Base-by-base conservation (phyloP, 2,113 vertebrate species). In the Carlito syrichta region DNA sequence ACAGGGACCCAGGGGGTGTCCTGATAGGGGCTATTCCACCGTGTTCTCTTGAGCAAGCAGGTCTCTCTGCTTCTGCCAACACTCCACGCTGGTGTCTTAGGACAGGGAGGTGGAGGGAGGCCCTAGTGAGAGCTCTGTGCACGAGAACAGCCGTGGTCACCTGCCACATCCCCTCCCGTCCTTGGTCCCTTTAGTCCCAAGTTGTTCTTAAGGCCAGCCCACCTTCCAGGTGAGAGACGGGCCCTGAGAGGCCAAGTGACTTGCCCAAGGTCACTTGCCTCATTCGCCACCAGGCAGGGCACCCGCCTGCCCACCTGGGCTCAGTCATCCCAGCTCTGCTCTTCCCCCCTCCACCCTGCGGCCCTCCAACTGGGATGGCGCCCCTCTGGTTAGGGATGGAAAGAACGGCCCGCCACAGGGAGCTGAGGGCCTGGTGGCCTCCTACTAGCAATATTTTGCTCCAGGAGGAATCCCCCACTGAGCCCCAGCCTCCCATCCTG, bases 401-500 rank as follows among this genome's bases (percentile, higher is more conserved):
- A 78, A 63, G 58, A 50, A 73, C 32, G 66, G 56, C 30, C 27
- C 5, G 5, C 78, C 0, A 0, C 38, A 45, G 73, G 68, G 63
- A 54, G 3, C 71, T 1, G 1, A 19, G 20, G 58, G 43, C 2
- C 74, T 6, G 74, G 48, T 3, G 8, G 77, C 58, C 9, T 71
- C 92, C 86, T n/a, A 4, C 92, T 63, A 87, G 54, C 87, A 40
- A 10, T 69, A 56, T 93, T 97, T 93, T 79, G 93, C 93, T 89
- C 74, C 8, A 38, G 60, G 96, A 97, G 97, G 95, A 94, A 96
- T 91, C 83, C 94, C 93, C 96, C 95, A 83, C 94, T 76, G 94
- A 89, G 93, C 78, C 95, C 76, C 52, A 63, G 73, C 88, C 85
- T 96, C 88, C 60, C 3, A 3, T 96, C 97, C 96, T 91, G 91